Evolutionary conservation across 2,797 vertebrate species (phyloP), one percentile per base, ranked within the genome.

Genomic region (Sternarchorhynchus goeldii): DNA sequence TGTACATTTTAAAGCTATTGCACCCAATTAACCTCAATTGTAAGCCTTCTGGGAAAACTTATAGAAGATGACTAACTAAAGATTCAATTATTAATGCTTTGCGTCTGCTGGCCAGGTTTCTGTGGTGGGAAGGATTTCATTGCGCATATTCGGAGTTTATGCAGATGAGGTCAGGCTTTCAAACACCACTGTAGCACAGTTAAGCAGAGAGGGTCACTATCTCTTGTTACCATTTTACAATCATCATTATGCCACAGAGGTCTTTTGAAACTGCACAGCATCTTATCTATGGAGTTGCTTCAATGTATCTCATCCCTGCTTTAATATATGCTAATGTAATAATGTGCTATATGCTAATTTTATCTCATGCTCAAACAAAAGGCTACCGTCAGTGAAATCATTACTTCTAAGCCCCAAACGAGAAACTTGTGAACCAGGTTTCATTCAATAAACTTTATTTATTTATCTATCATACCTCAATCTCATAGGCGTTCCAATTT

Each of bases 311-410:
- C 36, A 67, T 12, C 45, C n/a, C 20, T 25, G 39, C 39, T 67
- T 45, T 45, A 45, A 62, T 32, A 25, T 67, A 67, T 50, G 39
- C 39, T 25, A 67, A 67, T 67, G 21, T 25, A 67, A 67, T 67
- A 50, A 16, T 14, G 45, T 50, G 45, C 45, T 25, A 67, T 50
- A 67, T 67, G 65, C 36, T 67, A 67, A 67, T 67, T 67, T 67
- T 50, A 67, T 12, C 65, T 45, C 36, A 41, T 67, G 65, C n/a
- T 21, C 45, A 67, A 25, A 50, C 65, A 67, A 50, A 25, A 50
- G 45, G 45, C 8, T 67, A 67, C 39, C 20, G 16, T 20, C 39
- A 67, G 20, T 67, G 20, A 50, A 67, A 29, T 45, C 65, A 45
- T 29, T 39, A 41, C 39, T 39, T 50, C 65, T 45, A 5, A 2